phyloP scores from a whole-genome alignment of 2,113 vertebrate species.

The Callochromis pleurospilus region DNA sequence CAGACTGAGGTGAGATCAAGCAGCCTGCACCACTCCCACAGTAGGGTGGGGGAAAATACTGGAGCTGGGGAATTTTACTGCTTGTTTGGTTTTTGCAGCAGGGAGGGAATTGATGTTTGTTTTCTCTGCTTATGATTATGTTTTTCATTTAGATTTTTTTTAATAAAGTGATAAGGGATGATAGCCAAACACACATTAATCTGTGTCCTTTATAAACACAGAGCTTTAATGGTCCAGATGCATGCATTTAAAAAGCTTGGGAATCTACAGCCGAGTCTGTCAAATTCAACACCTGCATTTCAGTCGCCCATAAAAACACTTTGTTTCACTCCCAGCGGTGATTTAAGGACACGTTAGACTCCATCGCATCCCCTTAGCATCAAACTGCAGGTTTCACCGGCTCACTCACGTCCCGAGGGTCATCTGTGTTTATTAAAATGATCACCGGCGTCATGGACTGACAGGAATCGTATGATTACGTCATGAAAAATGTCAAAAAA shows the following conservation, averaged over 20 bases:
- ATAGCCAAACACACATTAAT: slow-evolving; percentile 7
- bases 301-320: slow-evolving; percentile 51
- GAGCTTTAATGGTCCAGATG: slow-evolving; percentile 68
- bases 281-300: slow-evolving; percentile 62
- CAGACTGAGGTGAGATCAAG: slow-evolving; percentile 50
- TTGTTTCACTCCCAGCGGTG: slow-evolving; percentile 41
- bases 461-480: not conserved
- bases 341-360: slow-evolving; percentile 40
- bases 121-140: not conserved
- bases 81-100: not conserved
- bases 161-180: slow-evolving; percentile 38
- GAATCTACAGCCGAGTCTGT: slow-evolving; percentile 41
- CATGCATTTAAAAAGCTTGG: slow-evolving; percentile 43
- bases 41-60: not conserved
- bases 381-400: slow-evolving; percentile 2
- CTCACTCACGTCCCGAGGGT: slow-evolving; percentile 32
- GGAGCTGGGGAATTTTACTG: not conserved
- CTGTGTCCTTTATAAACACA: slow-evolving; percentile 8
- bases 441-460: slow-evolving; percentile 32
- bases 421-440: slow-evolving; percentile 46
- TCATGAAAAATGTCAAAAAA: not conserved
- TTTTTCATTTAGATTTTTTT: slow-evolving; percentile 32
- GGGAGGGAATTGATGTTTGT: not conserved
- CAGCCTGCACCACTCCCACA: slow-evolving; percentile 10
- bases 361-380: slow-evolving; percentile 23